Evolutionary conservation across 2,113 vertebrate genomes (phyloP), one percentile per base, ranked within the genome.

Genomic region (Coturnix japonica): DNA sequence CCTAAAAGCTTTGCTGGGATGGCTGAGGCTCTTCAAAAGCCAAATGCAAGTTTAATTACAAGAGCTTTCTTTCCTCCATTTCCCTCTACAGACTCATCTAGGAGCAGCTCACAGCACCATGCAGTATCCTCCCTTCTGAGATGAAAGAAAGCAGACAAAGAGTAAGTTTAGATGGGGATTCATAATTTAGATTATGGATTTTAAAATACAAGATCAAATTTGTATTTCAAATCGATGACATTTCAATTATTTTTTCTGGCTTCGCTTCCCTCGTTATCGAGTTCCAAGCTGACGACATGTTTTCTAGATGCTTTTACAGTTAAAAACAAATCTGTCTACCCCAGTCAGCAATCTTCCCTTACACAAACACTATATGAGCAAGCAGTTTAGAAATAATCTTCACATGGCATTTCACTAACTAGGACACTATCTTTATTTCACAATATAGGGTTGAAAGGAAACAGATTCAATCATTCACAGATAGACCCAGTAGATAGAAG

Each of bases 171-270:
- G 26, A 56, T 25, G 74, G 28, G 4, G 3, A 63, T 86, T 83
- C 20, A 26, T 47, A 64, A 78, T 2, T 6, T 66, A 80, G 25
- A 43, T 21, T 19, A 61, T 10, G 35, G 39, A 60, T 63, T 80
- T 85, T 43, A 41, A 80, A 90, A 46, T 39, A 67, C 37, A 83
- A 79, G 14, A 41, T 90, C 30, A 20, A 67, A 87, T 88, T 37
- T 77, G 20, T 94, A 66, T 90, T 95, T 81, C 71, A 90, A 72
- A 90, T 72, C 37, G 89, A 78, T 77, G 78, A 28, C n/a, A 57
- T 53, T 56, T 86, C 4, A 71, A 9, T 31, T 67, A 2, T 81
- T 76, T 85, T 43, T 59, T 87, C 74, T 91, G 53, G 83, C 81
- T 93, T 82, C 63, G 49, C 28, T 69, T 92, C 46, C 46, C 67